Evolutionary conservation across 2,888 invertebrate species (phyloP).

Genomic region (Sepiola atlantica): DNA sequence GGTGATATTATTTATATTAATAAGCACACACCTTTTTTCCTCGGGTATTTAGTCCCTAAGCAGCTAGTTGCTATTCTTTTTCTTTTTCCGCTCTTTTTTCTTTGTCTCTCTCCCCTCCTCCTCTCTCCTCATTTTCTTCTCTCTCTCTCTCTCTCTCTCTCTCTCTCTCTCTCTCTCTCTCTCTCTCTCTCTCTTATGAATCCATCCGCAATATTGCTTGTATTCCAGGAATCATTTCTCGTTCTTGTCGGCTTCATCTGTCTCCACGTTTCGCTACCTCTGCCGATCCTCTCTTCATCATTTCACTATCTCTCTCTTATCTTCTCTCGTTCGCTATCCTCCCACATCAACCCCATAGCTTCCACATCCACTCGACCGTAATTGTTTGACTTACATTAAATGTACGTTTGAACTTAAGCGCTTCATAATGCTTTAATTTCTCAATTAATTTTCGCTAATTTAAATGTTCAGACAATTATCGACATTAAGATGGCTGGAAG

Average conservation of each 20-base stretch:
- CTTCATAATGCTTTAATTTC: slow-evolving; percentile 7
- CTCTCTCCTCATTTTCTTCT: neutral
- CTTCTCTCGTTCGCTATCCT: neutral
- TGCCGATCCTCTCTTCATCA: neutral
- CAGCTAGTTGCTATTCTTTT: no score
- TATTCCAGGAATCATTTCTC: neutral
- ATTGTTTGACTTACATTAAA: neutral
- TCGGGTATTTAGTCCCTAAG: no score
- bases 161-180: neutral
- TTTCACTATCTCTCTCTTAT: neutral
- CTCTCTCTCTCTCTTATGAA: neutral
- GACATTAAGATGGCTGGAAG: slow-evolving; percentile 22
- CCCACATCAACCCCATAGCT: neutral
- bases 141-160: neutral
- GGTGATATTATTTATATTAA: no score
- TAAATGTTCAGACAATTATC: slow-evolving; percentile 10
- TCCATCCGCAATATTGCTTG: no score
- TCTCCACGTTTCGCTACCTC: no score
- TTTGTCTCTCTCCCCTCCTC: neutral
- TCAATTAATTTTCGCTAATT: slow-evolving; percentile 20
- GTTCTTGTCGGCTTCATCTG: accelerated
- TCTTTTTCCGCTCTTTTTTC: neutral
- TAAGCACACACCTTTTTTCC: no score
- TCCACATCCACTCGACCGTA: neutral
- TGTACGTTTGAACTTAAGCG: neutral